phyloP scores from a whole-genome alignment of 2,888 invertebrate genomes.

The Pantelozetes paolii region DNA sequence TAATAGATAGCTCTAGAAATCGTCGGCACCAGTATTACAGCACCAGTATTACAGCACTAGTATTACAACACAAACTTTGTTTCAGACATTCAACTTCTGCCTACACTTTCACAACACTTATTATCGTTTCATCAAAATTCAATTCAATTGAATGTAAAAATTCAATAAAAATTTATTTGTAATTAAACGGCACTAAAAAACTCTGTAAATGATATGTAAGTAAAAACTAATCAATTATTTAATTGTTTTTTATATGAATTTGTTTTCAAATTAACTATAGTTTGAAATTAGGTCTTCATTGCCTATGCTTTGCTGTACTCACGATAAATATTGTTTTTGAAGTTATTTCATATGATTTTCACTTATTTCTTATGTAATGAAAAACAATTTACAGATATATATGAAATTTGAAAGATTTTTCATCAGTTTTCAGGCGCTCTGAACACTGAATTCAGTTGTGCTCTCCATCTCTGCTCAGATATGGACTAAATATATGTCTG shows the following conservation, averaged over 20 bases:
- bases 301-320: too few relatives aligned
- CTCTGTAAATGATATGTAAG: too few relatives aligned
- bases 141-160: neutral
- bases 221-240: too few relatives aligned
- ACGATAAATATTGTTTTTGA: too few relatives aligned
- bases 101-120: neutral
- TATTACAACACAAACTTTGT: neutral
- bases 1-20: constrained; percentile 25
- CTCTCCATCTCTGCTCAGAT: neutral
- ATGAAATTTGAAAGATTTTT: neutral
- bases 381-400: neutral
- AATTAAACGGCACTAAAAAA: too few relatives aligned
- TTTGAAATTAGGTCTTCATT: too few relatives aligned
- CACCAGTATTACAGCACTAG: too few relatives aligned
- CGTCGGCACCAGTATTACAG: neutral
- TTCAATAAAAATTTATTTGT: too few relatives aligned
- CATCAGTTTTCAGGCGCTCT: neutral
- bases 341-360: too few relatives aligned
- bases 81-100: constrained; percentile 3
- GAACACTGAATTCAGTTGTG: neutral
- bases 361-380: neutral
- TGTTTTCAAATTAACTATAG: too few relatives aligned
- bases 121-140: neutral
- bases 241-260: too few relatives aligned
- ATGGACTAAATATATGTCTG: neutral